These are phyloP conservation scores for Saguinus imperator DNA, from an alignment of 2,113 vertebrate genomes.

Conservation along the genomic window DNA sequence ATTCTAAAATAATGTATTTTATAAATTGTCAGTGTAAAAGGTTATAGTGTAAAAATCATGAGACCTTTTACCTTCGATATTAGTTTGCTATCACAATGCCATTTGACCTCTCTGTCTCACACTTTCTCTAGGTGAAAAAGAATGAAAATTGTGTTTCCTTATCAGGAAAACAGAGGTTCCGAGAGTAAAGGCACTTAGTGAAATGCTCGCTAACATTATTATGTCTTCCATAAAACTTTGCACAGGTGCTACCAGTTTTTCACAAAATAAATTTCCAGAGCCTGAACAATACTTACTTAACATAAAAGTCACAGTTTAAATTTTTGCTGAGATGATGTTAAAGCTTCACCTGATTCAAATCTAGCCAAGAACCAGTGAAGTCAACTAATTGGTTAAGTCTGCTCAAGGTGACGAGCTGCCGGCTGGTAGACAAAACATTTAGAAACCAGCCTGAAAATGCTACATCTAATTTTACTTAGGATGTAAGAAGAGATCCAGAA, in stretches of 20 bases:
- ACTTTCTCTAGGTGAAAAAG: neutral
- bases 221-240: neutral
- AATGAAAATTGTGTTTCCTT: neutral
- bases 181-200: neutral
- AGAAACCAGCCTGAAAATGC: conserved; percentile 46
- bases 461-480: conserved; percentile 11
- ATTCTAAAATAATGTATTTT: neutral
- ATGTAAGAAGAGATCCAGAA: conserved; percentile 60
- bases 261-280: neutral
- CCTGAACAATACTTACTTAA: conserved; percentile 6
- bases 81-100: neutral
- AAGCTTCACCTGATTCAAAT: neutral
- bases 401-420: conserved; percentile 46
- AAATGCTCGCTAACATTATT: neutral
- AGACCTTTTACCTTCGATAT: neutral
- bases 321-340: conserved; percentile 23
- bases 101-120: neutral
- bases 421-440: conserved; percentile 58
- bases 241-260: conserved; percentile 16
- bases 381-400: conserved; percentile 45
- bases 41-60: neutral
- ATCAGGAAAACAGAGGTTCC: neutral
- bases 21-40: neutral
- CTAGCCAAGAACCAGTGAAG: conserved; percentile 45
- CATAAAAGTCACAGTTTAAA: conserved; percentile 54